phyloP scores from a whole-genome alignment of 2,888 invertebrate genomes.

The Nomada flava region DNA sequence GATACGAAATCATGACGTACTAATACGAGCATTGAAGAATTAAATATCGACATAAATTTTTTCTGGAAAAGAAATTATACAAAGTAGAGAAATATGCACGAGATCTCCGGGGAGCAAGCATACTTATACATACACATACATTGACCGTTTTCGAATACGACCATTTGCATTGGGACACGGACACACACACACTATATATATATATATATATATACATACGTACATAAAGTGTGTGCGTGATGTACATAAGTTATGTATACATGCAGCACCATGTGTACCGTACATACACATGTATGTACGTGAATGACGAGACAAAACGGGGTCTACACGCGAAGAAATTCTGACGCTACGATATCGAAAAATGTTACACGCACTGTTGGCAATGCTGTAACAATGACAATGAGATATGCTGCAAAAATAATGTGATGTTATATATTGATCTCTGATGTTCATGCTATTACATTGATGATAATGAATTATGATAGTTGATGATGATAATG shows the following conservation, averaged over 20 bases:
- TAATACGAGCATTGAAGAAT: slow-evolving; percentile 44
- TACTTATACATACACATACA: slow-evolving; percentile 7
- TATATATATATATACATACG: slow-evolving; percentile 15
- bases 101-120: slow-evolving; percentile 38
- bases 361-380: slow-evolving; percentile 45
- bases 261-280: slow-evolving; percentile 15
- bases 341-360: slow-evolving; percentile 53
- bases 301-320: slow-evolving; percentile 40
- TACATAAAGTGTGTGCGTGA: not conserved
- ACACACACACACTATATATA: slow-evolving; percentile 15
- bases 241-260: slow-evolving; percentile 6
- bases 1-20: not conserved
- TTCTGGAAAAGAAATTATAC: not conserved
- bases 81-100: slow-evolving; percentile 36
- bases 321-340: slow-evolving; percentile 60
- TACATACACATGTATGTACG: slow-evolving; percentile 23
- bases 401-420: slow-evolving; percentile 57
- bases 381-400: slow-evolving; percentile 64
- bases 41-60: slow-evolving; percentile 2
- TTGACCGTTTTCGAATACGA: slow-evolving; percentile 25
- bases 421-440: slow-evolving; percentile 61
- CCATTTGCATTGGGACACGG: not conserved
- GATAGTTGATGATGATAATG: slow-evolving; percentile 62
- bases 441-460: slow-evolving; percentile 53
- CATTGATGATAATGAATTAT: slow-evolving; percentile 63